Conservation (phyloP, 2,797 vertebrate genomes). For the Scolopax rusticola region DNA sequence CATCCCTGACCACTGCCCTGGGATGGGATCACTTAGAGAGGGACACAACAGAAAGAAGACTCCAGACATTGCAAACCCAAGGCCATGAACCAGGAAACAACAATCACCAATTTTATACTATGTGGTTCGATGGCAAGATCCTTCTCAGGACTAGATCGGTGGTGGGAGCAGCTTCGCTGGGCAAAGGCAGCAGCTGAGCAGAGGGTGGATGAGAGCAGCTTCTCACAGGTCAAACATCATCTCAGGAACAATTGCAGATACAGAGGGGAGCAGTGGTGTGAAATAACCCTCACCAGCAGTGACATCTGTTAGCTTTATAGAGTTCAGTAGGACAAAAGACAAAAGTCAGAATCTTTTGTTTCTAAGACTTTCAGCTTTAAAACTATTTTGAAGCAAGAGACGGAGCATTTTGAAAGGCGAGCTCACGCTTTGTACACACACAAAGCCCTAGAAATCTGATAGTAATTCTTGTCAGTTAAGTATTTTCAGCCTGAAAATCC, state of each 20-base stretch:
- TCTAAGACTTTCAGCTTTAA: neutral
- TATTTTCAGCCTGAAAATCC: neutral
- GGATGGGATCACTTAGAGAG: neutral
- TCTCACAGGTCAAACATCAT: neutral
- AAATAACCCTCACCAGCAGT: neutral
- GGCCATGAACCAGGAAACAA: neutral
- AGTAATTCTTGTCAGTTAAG: neutral
- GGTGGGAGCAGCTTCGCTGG: fast-evolving
- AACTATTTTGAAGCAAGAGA: neutral
- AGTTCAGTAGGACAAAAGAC: neutral
- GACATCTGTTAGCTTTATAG: fast-evolving
- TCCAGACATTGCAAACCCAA: neutral
- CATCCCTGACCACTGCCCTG: neutral
- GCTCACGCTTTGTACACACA: neutral
- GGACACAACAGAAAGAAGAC: neutral
- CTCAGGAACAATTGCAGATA: neutral
- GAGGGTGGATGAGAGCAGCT: neutral
- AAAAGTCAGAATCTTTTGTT: neutral
- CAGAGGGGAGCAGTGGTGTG: neutral
- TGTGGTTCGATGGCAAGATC: fast-evolving
- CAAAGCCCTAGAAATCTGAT: neutral
- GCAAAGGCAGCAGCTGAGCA: neutral
- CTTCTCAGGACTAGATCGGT: fast-evolving
- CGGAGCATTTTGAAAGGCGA: neutral
- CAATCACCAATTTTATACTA: neutral